Conservation (phyloP, 2,888 invertebrate species). For the Anarsia innoxiella region DNA sequence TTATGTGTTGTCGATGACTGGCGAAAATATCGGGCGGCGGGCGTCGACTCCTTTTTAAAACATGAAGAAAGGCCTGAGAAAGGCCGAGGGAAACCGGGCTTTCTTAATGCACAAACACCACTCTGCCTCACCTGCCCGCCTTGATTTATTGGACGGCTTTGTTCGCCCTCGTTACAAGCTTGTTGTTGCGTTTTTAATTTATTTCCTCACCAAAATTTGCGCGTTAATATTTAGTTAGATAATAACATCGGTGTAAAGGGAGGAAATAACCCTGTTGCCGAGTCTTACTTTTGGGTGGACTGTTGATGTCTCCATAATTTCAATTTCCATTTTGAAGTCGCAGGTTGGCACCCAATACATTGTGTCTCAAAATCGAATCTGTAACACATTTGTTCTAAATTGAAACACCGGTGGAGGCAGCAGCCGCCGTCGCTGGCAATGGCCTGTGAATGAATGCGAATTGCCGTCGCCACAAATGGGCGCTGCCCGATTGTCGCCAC, state of each 20-base stretch:
- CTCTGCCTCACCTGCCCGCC: conserved; percentile 64
- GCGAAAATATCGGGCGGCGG: conserved; percentile 60
- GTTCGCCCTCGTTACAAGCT: conserved; percentile 71
- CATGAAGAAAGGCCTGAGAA: conserved; percentile 70
- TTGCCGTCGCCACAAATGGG: conserved; percentile 64
- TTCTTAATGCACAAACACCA: conserved; percentile 74
- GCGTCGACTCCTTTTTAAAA: conserved; percentile 74
- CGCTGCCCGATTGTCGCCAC: conserved; percentile 58
- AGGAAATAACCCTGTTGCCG: conserved; percentile 29
- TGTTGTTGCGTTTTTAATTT: conserved; percentile 76
- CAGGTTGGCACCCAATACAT: too few relatives aligned
- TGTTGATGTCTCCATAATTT: too few relatives aligned
- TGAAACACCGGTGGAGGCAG: conserved; percentile 36
- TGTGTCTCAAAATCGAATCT: conserved; percentile 4
- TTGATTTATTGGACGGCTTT: conserved; percentile 73
- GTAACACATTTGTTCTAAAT: conserved; percentile 38
- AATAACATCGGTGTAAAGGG: conserved; percentile 39
- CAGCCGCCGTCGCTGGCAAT: conserved; percentile 37
- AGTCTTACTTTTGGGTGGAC: not conserved
- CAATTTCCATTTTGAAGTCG: too few relatives aligned
- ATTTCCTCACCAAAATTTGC: conserved; percentile 65
- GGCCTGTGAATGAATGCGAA: conserved; percentile 60
- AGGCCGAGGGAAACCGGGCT: conserved; percentile 63
- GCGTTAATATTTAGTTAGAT: conserved; percentile 67
- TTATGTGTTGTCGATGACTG: conserved; percentile 76